Evolutionary conservation across 2,113 vertebrate species (phyloP).

Genomic region (Kobus ellipsiprymnus): DNA sequence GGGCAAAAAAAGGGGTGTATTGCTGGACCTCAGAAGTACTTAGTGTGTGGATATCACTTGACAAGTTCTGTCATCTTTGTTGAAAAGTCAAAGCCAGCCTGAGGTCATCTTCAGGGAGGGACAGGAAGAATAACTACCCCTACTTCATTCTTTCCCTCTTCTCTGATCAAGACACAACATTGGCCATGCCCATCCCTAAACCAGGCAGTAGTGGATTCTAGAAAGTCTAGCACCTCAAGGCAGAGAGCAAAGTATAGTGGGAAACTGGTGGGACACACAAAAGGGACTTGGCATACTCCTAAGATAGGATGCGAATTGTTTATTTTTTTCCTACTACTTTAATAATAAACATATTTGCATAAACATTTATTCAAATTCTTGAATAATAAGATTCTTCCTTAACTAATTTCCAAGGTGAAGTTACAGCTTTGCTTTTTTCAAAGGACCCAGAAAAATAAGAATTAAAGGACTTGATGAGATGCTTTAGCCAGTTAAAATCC

Average conservation of each 20-base stretch:
- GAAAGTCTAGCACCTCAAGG: neutral
- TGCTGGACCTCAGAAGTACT: neutral
- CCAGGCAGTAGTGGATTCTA: neutral
- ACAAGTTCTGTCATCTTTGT: neutral
- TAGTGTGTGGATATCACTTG: neutral
- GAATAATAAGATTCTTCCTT: neutral
- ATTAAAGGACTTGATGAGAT: neutral
- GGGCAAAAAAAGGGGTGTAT: neutral
- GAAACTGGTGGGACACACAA: neutral
- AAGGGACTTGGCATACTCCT: neutral
- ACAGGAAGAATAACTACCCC: neutral
- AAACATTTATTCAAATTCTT: neutral
- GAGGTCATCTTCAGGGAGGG: neutral
- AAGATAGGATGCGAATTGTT: neutral
- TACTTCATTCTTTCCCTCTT: neutral
- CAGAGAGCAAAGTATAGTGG: neutral
- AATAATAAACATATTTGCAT: neutral
- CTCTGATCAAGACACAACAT: neutral
- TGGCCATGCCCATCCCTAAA: neutral
- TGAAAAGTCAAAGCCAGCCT: neutral
- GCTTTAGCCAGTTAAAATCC: neutral
- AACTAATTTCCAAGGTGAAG: neutral
- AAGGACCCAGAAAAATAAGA: neutral
- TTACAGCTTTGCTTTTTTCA: conserved; percentile 3
- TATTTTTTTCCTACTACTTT: neutral